Base-by-base conservation (phyloP, 2,888 invertebrate species). In the Dendrolimus pini region DNA sequence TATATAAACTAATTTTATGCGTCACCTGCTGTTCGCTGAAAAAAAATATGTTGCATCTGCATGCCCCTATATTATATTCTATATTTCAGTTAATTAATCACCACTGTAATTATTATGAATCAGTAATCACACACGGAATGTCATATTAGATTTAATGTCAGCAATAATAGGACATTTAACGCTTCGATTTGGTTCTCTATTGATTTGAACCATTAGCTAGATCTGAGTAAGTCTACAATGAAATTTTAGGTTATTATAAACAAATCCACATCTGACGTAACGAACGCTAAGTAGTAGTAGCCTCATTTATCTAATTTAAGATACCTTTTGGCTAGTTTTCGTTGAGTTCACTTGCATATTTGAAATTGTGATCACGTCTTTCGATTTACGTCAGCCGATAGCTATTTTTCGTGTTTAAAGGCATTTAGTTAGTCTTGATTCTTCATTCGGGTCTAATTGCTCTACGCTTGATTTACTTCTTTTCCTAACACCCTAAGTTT, bases 221-320 rank as follows among this genome's bases (percentile, higher is more conserved):
- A 65, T 62, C 58, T 65, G 53, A 54, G 56, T 60, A 56, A 54
- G 52, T 53, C 54, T 55, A 62, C 58, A 58, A 59, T 56, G 59
- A 62, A 58, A 59, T 58, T 55, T 53, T 54, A 54, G 60, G 60
- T 47, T 58, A 59, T 59, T 60, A 41, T 41, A 58, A 54, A 57
- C 41, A 53, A 55, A 53, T 62, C 41, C n/a, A 55, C 53, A 65
- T 60, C 62, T 65, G 65, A 61, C 58, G 58, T 58, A 60, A 64
- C 56, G 54, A 58, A 62, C 59, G 62, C 59, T 65, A 66, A 68
- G 60, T 61, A 59, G 56, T 58, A 61, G 56, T 64, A 64, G 64
- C 62, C 62, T 62, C 62, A 61, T 62, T 63, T 57, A 59, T 64
- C 41, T 59, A 54, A 56, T 59, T 59, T 56, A 56, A 56, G 41